Conservation (phyloP, 2,797 vertebrate species). For the Cebuella pygmaea region DNA sequence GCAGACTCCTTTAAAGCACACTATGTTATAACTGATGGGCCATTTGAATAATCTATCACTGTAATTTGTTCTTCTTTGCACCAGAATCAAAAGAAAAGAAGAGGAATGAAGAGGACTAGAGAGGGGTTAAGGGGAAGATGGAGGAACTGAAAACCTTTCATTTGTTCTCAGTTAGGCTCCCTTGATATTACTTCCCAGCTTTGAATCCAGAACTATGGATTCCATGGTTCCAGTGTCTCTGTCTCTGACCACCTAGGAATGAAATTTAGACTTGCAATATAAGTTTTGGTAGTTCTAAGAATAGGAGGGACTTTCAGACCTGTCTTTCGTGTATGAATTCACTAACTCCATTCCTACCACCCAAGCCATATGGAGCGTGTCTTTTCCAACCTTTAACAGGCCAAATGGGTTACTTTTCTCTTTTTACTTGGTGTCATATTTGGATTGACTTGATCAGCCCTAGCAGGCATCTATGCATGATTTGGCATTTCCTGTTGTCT, state of each 20-base stretch:
- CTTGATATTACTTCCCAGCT: not conserved
- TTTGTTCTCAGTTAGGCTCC: not conserved
- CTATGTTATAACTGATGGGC: not conserved
- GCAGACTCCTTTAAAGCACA: not conserved
- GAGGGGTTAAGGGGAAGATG: not conserved
- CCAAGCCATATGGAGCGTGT: not conserved
- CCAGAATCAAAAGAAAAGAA: not conserved
- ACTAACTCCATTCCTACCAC: not conserved
- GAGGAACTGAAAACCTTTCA: not conserved
- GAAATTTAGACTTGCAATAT: not conserved
- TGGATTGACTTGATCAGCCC: not conserved
- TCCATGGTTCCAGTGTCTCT: not conserved
- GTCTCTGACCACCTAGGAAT: not conserved
- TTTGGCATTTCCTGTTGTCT: conserved; percentile 1
- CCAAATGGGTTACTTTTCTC: not conserved
- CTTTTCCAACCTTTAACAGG: not conserved
- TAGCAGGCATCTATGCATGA: not conserved
- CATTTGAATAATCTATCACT: not conserved
- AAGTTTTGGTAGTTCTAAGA: not conserved
- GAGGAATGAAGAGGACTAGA: not conserved
- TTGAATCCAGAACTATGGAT: not conserved
- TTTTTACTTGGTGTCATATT: not conserved
- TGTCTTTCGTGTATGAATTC: not conserved
- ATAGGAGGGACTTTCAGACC: not conserved
- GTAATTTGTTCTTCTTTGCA: not conserved